Evolutionary conservation across 2,797 vertebrate species (phyloP).

Genomic region (Mallotus villosus): DNA sequence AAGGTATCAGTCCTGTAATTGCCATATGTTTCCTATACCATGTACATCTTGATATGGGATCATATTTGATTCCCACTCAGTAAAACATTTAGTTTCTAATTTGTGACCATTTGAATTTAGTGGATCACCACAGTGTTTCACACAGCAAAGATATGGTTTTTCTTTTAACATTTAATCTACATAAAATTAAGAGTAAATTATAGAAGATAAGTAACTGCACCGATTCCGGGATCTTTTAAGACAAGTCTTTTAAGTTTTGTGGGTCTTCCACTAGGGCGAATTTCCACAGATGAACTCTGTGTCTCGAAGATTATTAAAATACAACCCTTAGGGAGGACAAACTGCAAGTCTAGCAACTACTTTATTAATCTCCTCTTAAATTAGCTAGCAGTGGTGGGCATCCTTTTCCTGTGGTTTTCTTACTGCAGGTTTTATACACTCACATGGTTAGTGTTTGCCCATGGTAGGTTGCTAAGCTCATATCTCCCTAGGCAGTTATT

Average conservation of each 20-base stretch:
- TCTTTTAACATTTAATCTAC: conserved; percentile 65
- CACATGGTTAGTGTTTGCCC: conserved; percentile 32
- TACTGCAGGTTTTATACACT: conserved; percentile 63
- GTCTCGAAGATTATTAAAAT: conserved; percentile 73
- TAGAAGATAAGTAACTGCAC: conserved; percentile 71
- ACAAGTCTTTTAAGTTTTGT: conserved; percentile 72
- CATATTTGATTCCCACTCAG: not conserved
- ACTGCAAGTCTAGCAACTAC: conserved; percentile 78
- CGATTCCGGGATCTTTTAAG: conserved; percentile 72
- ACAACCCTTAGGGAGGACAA: conserved; percentile 75
- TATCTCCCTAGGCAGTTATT: conserved; percentile 75
- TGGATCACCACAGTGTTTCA: conserved; percentile 44
- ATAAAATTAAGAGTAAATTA: conserved; percentile 71
- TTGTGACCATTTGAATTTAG: conserved; percentile 32
- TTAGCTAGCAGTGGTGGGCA: conserved; percentile 69
- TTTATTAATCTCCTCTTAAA: conserved; percentile 75
- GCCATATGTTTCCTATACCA: not conserved
- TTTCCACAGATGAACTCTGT: conserved; percentile 72
- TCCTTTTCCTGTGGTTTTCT: conserved; percentile 69
- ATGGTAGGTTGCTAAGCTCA: conserved; percentile 65
- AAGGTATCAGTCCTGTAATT: not conserved
- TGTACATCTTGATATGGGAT: not conserved
- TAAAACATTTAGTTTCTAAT: conserved; percentile 9
- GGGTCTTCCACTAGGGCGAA: conserved; percentile 68
- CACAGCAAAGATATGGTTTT: conserved; percentile 49